Conservation (phyloP, 2,113 vertebrate species). For the Mirounga angustirostris region DNA sequence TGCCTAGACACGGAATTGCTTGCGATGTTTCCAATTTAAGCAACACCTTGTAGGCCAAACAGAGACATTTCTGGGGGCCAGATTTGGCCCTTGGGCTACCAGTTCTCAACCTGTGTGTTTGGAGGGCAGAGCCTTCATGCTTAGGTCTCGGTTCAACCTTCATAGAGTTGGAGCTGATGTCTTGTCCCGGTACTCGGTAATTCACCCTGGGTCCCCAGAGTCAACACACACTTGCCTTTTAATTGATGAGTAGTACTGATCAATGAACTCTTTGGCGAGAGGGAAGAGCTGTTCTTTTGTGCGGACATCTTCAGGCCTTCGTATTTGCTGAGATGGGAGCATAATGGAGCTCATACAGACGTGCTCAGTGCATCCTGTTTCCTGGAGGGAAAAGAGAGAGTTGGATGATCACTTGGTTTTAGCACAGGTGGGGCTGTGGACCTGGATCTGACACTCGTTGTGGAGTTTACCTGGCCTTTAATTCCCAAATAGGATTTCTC, state of each 20-base stretch:
- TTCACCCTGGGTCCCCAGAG: background rate
- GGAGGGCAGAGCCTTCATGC: accelerated
- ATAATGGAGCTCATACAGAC: conserved; percentile 96
- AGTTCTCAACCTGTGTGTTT: background rate
- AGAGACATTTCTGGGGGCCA: background rate
- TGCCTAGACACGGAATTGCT: background rate
- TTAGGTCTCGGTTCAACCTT: background rate
- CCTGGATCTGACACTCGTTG: accelerated
- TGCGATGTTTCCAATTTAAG: background rate
- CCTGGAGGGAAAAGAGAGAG: conserved; percentile 84
- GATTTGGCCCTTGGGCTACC: too few relatives aligned
- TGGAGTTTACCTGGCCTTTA: background rate
- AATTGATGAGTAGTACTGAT: conserved; percentile 98
- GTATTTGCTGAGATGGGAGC: conserved; percentile 89
- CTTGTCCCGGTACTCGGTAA: background rate
- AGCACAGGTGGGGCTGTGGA: accelerated
- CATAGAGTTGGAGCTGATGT: background rate
- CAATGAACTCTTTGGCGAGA: conserved; percentile 96
- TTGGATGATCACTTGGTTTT: background rate
- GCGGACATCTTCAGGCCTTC: conserved; percentile 92
- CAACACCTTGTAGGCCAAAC: background rate
- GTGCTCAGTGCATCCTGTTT: conserved; percentile 91
- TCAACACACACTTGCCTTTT: conserved; percentile 90
- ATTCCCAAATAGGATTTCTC: background rate
- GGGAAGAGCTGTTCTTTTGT: conserved; percentile 93